Evolutionary conservation across 2,888 invertebrate genomes (phyloP), one percentile per base, ranked within the genome.

Genomic region (Latrodectus hesperus): DNA sequence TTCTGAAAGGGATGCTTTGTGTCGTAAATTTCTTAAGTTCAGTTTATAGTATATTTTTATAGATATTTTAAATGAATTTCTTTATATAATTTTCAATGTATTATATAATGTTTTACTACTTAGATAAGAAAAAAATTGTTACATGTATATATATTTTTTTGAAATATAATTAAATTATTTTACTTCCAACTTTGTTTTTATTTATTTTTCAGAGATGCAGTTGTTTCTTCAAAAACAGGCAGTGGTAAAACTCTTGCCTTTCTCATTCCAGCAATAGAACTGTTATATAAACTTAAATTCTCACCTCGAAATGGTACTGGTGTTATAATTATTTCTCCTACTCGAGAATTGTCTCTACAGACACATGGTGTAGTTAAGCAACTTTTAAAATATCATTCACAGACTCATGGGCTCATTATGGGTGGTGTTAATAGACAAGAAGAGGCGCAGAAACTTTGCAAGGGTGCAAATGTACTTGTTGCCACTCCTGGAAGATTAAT

Each of bases 191-290:
- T 1, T 22, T 22, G 22, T 22, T 38, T 71, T 16, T 87, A 67
- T 60, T 49, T 78, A 5, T 55, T 75, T 72, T 86, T 72, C 72
- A 88, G 97, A 90, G 98, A 99, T 93, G 93, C 99, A 74, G 96
- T 99, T 65, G 99, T 98, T 71, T 95, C 97, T 53, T 99, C 99
- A 0, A 96, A 96, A 93, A 99, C 99, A n/a, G 99, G 99, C 0
- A 98, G 98, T 11, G 98, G 98, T 90, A 99, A 99, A 93, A 99
- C 99, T 0, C 92, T 99, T 82, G 98, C 99, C 0, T 99, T 99
- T 91, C 94, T 99, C 0, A 95, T 99, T 91, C 99, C 99, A 2
- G 97, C 97, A 22, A 94, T 99, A 74, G 98, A 99, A 92, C 93
- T 98, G 64, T 95, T 99, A 88, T 95, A 96, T 91, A 98, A 98